Conservation (phyloP, 64 coral and sea anemone species). For the Montipora sp. region DNA sequence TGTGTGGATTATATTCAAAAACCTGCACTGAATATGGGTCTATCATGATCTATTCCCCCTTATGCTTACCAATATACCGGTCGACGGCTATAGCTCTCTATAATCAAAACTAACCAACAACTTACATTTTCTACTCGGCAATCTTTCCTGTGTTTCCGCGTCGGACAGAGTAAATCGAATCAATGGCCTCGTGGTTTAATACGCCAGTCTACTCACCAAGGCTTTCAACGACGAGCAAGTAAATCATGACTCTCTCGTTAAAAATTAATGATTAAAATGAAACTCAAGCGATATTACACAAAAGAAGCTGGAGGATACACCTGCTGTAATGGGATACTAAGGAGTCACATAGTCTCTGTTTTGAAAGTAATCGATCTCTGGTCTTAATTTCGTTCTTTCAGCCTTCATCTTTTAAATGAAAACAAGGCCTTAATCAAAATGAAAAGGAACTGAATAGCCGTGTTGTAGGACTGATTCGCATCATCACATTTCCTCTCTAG, state of each 20-base stretch:
- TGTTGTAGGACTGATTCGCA: too few species aligned
- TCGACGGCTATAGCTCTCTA: background rate
- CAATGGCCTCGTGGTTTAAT: background rate
- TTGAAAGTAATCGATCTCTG: conserved; percentile 7
- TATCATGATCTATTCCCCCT: too few species aligned
- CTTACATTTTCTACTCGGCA: background rate
- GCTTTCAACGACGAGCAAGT: background rate
- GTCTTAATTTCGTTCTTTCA: background rate
- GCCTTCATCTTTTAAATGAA: background rate
- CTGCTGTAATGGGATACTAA: conserved; percentile 33
- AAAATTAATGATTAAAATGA: conserved; percentile 18
- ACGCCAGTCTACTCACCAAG: background rate
- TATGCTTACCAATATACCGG: background rate
- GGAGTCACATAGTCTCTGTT: background rate
- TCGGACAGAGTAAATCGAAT: background rate
- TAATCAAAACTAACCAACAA: background rate
- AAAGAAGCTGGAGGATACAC: conserved; percentile 3
- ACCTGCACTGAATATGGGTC: background rate
- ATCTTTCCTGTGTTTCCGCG: background rate
- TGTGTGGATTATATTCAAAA: background rate
- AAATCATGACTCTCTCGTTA: background rate
- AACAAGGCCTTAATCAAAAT: background rate
- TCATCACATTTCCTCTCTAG: background rate
- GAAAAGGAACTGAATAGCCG: background rate
- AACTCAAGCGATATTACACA: conserved; percentile 17